Percentiles rank a stretch among this genome's conserved stretches.
These are phyloP conservation scores for Dasypus novemcinctus DNA, from an alignment of 2,113 vertebrate genomes.

Conservation along the genomic window DNA sequence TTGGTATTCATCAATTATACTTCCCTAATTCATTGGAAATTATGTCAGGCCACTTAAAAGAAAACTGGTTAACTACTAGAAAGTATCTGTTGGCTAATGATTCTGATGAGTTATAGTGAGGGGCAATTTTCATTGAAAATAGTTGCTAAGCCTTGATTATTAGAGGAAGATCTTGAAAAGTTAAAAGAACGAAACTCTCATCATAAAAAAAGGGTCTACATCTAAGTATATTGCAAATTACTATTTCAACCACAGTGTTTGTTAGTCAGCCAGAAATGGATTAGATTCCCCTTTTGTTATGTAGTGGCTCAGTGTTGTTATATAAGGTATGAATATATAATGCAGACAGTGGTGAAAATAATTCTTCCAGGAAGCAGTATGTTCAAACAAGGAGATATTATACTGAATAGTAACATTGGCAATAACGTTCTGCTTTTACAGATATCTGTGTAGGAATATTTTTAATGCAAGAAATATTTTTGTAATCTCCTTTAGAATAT, in stretches of 20 bases:
- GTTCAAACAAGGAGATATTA: neutral
- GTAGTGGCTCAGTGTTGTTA: neutral
- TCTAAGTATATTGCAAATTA: neutral
- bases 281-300: slow-evolving; percentile 8
- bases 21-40: neutral
- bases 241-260: neutral
- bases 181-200: neutral
- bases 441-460: neutral
- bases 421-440: neutral
- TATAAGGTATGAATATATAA: neutral
- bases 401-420: neutral
- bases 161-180: neutral
- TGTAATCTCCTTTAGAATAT: neutral
- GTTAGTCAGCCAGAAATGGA: neutral
- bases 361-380: neutral
- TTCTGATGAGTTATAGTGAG: neutral
- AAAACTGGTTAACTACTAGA: neutral
- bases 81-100: neutral
- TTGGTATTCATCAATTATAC: neutral
- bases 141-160: neutral
- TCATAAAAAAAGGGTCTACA: neutral
- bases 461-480: neutral
- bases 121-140: neutral
- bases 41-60: neutral
- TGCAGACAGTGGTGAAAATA: neutral